Conservation (phyloP, 2,113 vertebrate species). For the Notothenia rossii region DNA sequence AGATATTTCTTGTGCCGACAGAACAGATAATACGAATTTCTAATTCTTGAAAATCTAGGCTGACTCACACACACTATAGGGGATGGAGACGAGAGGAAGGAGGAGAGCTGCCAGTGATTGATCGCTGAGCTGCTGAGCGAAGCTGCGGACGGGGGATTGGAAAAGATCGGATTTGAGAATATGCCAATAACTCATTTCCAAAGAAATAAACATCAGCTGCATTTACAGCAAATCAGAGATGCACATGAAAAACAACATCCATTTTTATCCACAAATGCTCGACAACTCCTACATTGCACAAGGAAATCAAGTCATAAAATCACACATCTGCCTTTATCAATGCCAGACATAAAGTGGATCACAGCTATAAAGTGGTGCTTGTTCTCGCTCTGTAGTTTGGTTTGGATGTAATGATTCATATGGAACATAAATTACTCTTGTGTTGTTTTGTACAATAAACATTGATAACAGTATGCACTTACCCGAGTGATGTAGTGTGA, state of each 20-base stretch:
- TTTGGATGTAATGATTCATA: conserved; percentile 17
- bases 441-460: conserved; percentile 21
- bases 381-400: conserved; percentile 14
- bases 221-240: conserved; percentile 63
- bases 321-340: conserved; percentile 13
- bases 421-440: conserved; percentile 25
- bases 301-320: conserved; percentile 42
- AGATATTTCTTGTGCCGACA: conserved; percentile 58
- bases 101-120: conserved; percentile 74
- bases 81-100: conserved; percentile 57
- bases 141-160: conserved; percentile 63
- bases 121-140: conserved; percentile 66
- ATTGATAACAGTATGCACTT: conserved; percentile 24
- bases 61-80: conserved; percentile 54
- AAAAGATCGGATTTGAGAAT: conserved; percentile 72
- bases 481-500: conserved; percentile 29
- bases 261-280: conserved; percentile 41
- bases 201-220: conserved; percentile 72
- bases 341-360: conserved; percentile 17
- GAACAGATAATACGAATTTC: conserved; percentile 55
- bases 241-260: conserved; percentile 28
- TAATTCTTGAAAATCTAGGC: conserved; percentile 67
- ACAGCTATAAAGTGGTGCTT: conserved; percentile 21
- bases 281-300: conserved; percentile 20
- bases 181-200: conserved; percentile 71